These are phyloP conservation scores for Artibeus jamaicensis DNA, from an alignment of 2,797 vertebrate species.

Conservation along the genomic window DNA sequence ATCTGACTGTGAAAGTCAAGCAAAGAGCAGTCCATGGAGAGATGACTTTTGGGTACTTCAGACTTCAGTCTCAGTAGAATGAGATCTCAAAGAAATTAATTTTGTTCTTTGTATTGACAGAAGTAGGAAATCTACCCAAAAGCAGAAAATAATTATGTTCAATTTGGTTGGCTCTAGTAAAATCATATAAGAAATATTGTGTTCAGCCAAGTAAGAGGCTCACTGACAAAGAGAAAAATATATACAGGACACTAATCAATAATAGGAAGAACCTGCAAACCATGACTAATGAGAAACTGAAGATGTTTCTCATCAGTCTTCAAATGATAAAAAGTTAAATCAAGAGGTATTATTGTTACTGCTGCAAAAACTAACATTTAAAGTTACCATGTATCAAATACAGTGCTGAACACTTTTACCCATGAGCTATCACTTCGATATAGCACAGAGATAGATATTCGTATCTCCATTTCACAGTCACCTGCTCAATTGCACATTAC, in stretches of 20 bases:
- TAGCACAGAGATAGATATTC: not conserved
- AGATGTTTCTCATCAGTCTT: not conserved
- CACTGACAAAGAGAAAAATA: not conserved
- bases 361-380: not conserved
- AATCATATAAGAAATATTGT: not conserved
- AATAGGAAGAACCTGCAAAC: not conserved
- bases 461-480: not conserved
- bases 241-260: not conserved
- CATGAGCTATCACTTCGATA: not conserved
- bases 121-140: not conserved
- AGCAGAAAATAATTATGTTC: slow-evolving; percentile 13
- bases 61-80: not conserved
- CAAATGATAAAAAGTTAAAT: slow-evolving; percentile 3
- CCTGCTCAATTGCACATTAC: not conserved
- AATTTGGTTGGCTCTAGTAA: not conserved
- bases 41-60: not conserved
- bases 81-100: not conserved
- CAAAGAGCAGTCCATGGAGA: not conserved
- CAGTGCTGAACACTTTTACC: not conserved
- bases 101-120: slow-evolving; percentile 11
- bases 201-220: not conserved
- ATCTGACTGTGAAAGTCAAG: not conserved
- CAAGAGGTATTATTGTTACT: not conserved
- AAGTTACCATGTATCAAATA: not conserved
- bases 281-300: not conserved